phyloP scores from a whole-genome alignment of 2,797 vertebrate genomes.

The Limnodromus scolopaceus region DNA sequence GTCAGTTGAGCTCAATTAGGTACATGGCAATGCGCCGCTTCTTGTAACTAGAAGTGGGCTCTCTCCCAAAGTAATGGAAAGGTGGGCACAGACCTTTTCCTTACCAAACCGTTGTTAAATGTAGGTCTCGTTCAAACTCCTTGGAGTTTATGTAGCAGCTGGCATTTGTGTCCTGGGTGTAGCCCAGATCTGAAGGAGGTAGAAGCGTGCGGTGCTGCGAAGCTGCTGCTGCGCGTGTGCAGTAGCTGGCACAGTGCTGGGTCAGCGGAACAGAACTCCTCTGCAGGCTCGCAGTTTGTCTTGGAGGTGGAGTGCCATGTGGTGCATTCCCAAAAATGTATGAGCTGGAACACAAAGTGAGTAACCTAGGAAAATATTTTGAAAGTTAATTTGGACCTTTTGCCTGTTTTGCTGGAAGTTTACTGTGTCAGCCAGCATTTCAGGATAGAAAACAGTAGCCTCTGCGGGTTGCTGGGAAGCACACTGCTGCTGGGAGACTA shows the following conservation, averaged over 20 bases:
- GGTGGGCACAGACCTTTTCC: background rate
- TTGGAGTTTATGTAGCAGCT: background rate
- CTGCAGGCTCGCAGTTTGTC: background rate
- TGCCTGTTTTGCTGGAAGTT: background rate
- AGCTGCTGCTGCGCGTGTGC: background rate
- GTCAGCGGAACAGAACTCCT: background rate
- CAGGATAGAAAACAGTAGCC: background rate
- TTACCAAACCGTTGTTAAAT: background rate
- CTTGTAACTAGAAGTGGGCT: background rate
- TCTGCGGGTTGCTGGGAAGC: background rate
- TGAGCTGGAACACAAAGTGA: background rate
- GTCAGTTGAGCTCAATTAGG: background rate
- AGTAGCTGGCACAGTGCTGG: background rate
- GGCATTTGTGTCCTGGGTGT: background rate
- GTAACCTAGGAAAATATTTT: background rate
- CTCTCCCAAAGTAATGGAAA: background rate
- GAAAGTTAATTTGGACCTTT: background rate
- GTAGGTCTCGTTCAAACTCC: background rate
- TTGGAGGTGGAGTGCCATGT: background rate
- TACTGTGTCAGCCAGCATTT: background rate
- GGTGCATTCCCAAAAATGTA: background rate
- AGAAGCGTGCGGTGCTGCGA: background rate
- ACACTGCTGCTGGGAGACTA: background rate
- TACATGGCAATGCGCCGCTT: fast-evolving
- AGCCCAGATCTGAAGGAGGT: background rate